These are phyloP conservation scores for Cheiracanthium punctorium DNA, from an alignment of 2,888 invertebrate species.

Conservation along the genomic window DNA sequence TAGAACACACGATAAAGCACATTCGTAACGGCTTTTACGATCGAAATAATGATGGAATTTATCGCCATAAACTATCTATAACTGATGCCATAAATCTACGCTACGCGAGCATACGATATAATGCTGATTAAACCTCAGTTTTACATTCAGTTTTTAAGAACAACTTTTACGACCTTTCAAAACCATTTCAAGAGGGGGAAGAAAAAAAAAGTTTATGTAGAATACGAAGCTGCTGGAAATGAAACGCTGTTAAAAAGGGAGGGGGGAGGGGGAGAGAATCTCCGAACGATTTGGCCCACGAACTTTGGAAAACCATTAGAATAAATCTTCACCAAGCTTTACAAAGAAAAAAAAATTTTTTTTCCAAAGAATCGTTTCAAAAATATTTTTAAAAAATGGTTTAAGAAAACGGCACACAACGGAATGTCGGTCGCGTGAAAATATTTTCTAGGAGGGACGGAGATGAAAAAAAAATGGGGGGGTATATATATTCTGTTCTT, in stretches of 20 bases:
- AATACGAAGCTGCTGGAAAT: neutral
- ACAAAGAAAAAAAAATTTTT: neutral
- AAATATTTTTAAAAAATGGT: neutral
- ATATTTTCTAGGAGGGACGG: constrained; percentile 36
- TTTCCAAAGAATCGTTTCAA: neutral
- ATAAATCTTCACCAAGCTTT: constrained; percentile 59
- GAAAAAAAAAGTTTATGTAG: neutral
- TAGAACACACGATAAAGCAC: neutral
- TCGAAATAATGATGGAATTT: neutral
- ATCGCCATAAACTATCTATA: neutral
- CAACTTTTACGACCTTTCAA: neutral
- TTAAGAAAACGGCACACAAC: constrained; percentile 31
- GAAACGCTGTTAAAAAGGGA: neutral
- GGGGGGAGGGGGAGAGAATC: too few relatives aligned
- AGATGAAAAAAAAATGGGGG: too few relatives aligned
- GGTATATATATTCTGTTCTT: constrained; percentile 6
- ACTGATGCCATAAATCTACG: neutral
- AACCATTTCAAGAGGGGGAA: neutral
- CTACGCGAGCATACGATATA: neutral
- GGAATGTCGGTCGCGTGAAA: constrained; percentile 52
- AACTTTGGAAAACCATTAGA: constrained; percentile 62
- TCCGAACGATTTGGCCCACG: neutral
- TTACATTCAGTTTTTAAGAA: neutral
- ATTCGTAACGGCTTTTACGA: neutral
- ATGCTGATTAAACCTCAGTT: neutral